These are phyloP conservation scores for Myopa tessellatipennis DNA, from an alignment of 2,888 invertebrate species.

Conservation along the genomic window DNA sequence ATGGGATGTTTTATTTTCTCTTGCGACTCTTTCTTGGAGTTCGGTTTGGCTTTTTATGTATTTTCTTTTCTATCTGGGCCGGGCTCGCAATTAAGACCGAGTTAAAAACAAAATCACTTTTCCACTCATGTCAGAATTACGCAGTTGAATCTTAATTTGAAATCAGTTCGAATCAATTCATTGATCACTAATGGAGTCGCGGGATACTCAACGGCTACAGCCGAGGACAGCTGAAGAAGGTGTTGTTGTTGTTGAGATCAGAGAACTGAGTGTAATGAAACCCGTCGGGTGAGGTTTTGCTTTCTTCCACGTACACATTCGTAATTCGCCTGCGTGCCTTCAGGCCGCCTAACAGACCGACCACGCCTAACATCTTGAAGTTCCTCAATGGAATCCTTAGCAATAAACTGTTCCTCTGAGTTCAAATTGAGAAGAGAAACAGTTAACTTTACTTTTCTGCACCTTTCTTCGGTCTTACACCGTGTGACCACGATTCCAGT, in stretches of 20 bases:
- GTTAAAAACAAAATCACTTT: conserved; percentile 26
- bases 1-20: conserved; percentile 19
- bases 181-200: conserved; percentile 30
- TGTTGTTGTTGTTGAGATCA: no score
- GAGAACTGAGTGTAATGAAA: neutral
- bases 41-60: neutral
- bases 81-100: conserved; percentile 31
- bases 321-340: neutral
- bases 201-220: neutral
- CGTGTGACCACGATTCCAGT: no score
- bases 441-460: no score
- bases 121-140: conserved; percentile 34
- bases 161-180: conserved; percentile 34
- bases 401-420: neutral
- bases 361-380: neutral
- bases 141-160: conserved; percentile 37
- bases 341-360: no score
- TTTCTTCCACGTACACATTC: neutral
- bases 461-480: no score
- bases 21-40: neutral
- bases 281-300: neutral
- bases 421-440: no score
- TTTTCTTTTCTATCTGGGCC: conserved; percentile 12
- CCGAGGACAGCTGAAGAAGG: neutral
- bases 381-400: neutral